A percentile compares a stretch with the other conserved stretches of the same genome.
Conservation (phyloP, 1,140 invertebrate species). For the Tetranychus urticae region DNA sequence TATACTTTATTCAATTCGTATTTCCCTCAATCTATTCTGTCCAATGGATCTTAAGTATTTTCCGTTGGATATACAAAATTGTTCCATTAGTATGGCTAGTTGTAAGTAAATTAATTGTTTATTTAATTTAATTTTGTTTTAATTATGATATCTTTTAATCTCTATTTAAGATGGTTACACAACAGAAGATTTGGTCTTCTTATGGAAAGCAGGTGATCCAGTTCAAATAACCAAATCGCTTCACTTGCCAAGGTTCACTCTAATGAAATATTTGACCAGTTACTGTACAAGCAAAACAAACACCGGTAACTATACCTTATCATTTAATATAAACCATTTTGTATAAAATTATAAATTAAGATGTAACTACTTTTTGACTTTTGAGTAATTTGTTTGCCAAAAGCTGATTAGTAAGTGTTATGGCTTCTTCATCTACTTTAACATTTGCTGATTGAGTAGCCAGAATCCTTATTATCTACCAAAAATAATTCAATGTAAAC, state of each 20-base stretch:
- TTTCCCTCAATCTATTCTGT: slow-evolving; percentile 37
- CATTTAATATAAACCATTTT: slow-evolving; percentile 39
- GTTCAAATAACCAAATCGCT: slow-evolving; percentile 51
- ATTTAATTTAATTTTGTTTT: too few relatives aligned
- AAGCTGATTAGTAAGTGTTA: too few relatives aligned
- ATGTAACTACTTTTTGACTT: too few relatives aligned
- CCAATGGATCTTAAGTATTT: slow-evolving; percentile 90
- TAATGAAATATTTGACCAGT: slow-evolving; percentile 23
- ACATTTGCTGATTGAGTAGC: too few relatives aligned
- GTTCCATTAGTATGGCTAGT: slow-evolving; percentile 74
- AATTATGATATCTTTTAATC: neutral
- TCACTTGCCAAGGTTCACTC: slow-evolving; percentile 20
- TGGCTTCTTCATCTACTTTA: too few relatives aligned
- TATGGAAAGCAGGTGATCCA: slow-evolving; percentile 76
- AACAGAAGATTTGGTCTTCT: slow-evolving; percentile 69
- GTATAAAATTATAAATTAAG: too few relatives aligned
- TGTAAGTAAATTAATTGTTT: slow-evolving; percentile 41
- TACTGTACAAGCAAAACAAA: slow-evolving; percentile 17
- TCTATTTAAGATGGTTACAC: slow-evolving; percentile 56
- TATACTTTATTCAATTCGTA: slow-evolving; percentile 1
- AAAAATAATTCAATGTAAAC: neutral
- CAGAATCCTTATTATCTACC: slow-evolving; percentile 17
- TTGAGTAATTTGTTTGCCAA: too few relatives aligned
- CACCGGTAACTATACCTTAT: slow-evolving; percentile 33
- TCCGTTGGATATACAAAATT: slow-evolving; percentile 74